phyloP scores from a whole-genome alignment of 1,140 invertebrate species.

The Muscidifurax raptorellus region DNA sequence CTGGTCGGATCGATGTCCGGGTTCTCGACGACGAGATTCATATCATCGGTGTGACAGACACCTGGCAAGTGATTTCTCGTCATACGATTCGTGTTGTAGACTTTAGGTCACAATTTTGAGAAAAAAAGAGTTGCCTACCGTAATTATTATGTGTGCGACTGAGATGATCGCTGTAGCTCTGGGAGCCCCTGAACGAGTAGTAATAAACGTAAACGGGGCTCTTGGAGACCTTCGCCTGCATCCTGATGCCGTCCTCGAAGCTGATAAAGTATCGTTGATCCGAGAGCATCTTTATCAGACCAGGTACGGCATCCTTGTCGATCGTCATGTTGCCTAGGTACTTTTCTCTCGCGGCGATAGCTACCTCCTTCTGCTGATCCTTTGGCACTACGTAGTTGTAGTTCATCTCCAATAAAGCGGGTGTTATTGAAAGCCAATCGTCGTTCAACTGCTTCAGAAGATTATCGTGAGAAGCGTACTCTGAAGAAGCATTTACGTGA shows the following conservation, averaged over 20 bases:
- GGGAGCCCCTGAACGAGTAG: slow-evolving; percentile 9
- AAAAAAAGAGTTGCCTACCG: not conserved
- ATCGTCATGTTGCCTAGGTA: not conserved
- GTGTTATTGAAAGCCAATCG: not conserved
- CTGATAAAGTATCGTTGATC: slow-evolving; percentile 16
- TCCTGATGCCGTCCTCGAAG: slow-evolving; percentile 1
- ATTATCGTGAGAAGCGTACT: slow-evolving; percentile 16
- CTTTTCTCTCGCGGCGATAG: not conserved
- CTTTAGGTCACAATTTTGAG: not conserved
- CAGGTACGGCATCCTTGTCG: not conserved
- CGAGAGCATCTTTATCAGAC: not conserved
- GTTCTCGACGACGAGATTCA: slow-evolving; percentile 22
- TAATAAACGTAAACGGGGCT: slow-evolving; percentile 19
- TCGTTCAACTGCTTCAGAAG: slow-evolving; percentile 6
- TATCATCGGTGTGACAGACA: slow-evolving; percentile 18
- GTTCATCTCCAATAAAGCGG: not conserved
- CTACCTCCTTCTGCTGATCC: not conserved
- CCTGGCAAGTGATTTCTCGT: not conserved
- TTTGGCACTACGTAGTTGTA: not conserved
- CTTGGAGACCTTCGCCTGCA: not conserved
- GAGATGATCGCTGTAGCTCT: slow-evolving; percentile 29
- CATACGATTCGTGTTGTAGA: not conserved
- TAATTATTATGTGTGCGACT: slow-evolving; percentile 9
- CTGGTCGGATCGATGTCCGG: slow-evolving; percentile 6
- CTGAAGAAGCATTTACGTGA: not conserved